A percentile compares a stretch with the other conserved stretches of the same genome.
Conservation (phyloP, 2,888 invertebrate species). For the Caenorhabditis sp. region DNA sequence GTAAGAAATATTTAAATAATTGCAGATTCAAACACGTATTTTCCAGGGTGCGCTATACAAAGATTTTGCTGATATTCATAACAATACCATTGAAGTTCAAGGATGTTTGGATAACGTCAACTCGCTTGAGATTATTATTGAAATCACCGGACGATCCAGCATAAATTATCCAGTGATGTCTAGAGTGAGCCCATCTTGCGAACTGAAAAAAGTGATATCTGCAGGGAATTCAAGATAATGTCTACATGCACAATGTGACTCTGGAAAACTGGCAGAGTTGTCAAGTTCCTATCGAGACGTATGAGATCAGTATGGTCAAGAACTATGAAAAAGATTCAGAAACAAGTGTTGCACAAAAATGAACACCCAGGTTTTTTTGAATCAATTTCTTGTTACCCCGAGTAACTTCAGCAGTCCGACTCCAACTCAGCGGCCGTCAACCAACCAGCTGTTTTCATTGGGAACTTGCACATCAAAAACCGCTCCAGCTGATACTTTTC, state of each 20-base stretch:
- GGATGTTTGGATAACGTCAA: constrained; percentile 47
- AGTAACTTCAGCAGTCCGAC: neutral
- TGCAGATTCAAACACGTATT: no score
- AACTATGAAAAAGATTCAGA: constrained; percentile 32
- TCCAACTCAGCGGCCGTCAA: neutral
- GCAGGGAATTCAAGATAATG: constrained; percentile 41
- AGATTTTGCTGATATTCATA: constrained; percentile 34
- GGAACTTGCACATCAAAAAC: constrained; percentile 40
- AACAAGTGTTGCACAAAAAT: no score
- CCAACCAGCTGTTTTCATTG: constrained; percentile 47
- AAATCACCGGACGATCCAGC: constrained; percentile 42
- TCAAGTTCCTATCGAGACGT: constrained; percentile 47
- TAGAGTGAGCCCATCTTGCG: constrained; percentile 32
- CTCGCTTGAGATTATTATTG: constrained; percentile 45
- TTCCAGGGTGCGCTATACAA: constrained; percentile 46
- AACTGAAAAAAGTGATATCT: neutral
- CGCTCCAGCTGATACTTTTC: constrained; percentile 62
- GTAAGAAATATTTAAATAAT: neutral
- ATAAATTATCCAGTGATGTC: constrained; percentile 43
- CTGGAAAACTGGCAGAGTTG: constrained; percentile 50
- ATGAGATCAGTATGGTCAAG: constrained; percentile 21
- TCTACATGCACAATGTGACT: constrained; percentile 44
- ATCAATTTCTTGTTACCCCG: neutral
- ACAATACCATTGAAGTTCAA: constrained; percentile 46
- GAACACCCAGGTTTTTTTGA: neutral